phyloP scores from a whole-genome alignment of 2,797 vertebrate genomes.

The Oophaga sylvatica region DNA sequence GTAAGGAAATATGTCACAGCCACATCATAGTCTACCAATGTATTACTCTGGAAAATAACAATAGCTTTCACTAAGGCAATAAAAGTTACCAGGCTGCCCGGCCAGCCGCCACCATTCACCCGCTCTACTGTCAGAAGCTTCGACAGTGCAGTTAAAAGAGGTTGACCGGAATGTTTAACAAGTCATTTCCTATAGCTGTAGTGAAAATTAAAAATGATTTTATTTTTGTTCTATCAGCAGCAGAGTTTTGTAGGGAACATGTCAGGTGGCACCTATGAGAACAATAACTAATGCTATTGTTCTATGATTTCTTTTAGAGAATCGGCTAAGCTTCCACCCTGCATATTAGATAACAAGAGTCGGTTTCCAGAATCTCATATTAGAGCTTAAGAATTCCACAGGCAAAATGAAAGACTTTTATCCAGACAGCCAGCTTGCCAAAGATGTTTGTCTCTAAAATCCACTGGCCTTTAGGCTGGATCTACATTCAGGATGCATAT shows the following conservation, averaged over 20 bases:
- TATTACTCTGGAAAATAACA: neutral
- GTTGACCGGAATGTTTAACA: neutral
- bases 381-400: slow-evolving; percentile 35
- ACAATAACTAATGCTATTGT: neutral
- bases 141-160: neutral
- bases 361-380: slow-evolving; percentile 20
- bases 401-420: slow-evolving; percentile 52
- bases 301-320: neutral
- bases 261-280: neutral
- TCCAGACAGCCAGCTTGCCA: slow-evolving; percentile 48
- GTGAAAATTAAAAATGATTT: neutral
- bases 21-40: neutral
- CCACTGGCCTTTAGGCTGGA: slow-evolving; percentile 52
- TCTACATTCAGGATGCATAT: slow-evolving; percentile 49
- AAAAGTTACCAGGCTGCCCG: no score
- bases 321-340: slow-evolving; percentile 1
- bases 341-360: slow-evolving; percentile 9
- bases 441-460: slow-evolving; percentile 56
- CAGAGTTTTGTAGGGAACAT: neutral
- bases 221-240: neutral
- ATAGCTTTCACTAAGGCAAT: no score
- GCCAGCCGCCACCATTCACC: no score
- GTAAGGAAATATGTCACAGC: neutral
- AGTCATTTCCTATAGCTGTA: no score
- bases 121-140: neutral